phyloP scores from a whole-genome alignment of 2,113 vertebrate species.

The Cavia aperea region DNA sequence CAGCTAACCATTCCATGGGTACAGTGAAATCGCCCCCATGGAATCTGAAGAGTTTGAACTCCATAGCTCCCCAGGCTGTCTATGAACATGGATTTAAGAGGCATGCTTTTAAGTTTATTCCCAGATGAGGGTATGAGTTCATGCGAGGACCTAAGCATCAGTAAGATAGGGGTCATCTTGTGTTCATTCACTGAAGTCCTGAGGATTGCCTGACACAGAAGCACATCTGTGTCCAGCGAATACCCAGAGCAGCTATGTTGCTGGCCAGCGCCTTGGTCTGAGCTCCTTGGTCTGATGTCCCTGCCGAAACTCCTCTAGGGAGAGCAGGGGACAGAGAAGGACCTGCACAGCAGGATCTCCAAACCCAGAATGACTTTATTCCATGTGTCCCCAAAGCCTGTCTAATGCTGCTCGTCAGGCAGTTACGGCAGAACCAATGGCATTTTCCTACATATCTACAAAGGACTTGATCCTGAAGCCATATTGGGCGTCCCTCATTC shows the following conservation, averaged over 20 bases:
- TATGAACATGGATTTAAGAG: neutral
- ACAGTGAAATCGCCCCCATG: neutral
- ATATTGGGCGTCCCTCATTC: constrained; percentile 28
- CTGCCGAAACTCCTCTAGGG: neutral
- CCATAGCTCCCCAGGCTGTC: neutral
- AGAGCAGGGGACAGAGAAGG: neutral
- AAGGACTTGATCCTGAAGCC: constrained; percentile 49
- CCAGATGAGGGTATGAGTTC: neutral
- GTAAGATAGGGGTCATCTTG: neutral
- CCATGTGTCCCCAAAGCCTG: constrained; percentile 33
- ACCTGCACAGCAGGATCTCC: constrained; percentile 5
- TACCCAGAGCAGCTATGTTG: neutral
- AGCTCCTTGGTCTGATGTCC: neutral
- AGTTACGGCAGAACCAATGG: constrained; percentile 27
- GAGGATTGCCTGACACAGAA: neutral
- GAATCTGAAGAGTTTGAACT: neutral
- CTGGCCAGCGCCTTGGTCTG: neutral
- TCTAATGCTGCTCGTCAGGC: constrained; percentile 36
- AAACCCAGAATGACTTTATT: constrained; percentile 1
- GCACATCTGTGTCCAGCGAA: neutral
- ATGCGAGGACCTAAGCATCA: neutral
- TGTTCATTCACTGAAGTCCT: neutral
- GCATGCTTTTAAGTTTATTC: neutral
- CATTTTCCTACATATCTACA: constrained; percentile 39
- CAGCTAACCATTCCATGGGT: neutral